phyloP scores from a whole-genome alignment of 2,113 vertebrate genomes.

The Sterna hirundo region DNA sequence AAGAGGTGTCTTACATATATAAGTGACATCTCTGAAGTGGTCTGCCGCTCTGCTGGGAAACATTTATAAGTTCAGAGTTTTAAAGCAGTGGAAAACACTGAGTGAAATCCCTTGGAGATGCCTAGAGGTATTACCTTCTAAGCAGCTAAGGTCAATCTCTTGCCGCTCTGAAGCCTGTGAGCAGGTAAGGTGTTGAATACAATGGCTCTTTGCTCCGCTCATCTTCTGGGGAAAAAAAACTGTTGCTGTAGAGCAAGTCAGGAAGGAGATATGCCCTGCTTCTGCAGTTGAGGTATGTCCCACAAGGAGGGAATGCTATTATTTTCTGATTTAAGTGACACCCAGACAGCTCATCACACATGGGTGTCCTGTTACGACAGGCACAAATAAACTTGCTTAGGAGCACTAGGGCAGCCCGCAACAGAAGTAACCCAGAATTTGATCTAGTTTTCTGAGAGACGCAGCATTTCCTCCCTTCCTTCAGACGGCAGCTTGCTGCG shows the following conservation, averaged over 20 bases:
- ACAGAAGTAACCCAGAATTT: not conserved
- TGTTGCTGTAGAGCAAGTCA: not conserved
- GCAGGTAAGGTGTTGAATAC: not conserved
- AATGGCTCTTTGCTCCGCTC: not conserved
- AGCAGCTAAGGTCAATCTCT: not conserved
- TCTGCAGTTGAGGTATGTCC: not conserved
- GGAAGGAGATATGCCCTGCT: not conserved
- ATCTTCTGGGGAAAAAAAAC: not conserved
- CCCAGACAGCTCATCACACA: not conserved
- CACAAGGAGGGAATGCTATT: not conserved
- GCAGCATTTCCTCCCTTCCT: not conserved
- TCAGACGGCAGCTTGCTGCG: not conserved
- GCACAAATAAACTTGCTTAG: not conserved
- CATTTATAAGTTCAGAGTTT: not conserved
- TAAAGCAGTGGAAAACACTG: not conserved
- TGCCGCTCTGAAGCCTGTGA: not conserved
- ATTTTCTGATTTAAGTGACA: not conserved
- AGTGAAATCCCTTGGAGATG: not conserved
- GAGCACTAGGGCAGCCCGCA: not conserved
- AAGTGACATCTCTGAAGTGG: not conserved
- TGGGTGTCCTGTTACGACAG: not conserved
- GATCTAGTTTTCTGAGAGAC: not conserved
- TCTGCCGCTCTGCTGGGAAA: not conserved
- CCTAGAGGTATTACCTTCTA: not conserved
- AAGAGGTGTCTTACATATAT: not conserved